These are phyloP conservation scores for Cryptops parisi DNA, from an alignment of 2,888 invertebrate species.

Conservation along the genomic window DNA sequence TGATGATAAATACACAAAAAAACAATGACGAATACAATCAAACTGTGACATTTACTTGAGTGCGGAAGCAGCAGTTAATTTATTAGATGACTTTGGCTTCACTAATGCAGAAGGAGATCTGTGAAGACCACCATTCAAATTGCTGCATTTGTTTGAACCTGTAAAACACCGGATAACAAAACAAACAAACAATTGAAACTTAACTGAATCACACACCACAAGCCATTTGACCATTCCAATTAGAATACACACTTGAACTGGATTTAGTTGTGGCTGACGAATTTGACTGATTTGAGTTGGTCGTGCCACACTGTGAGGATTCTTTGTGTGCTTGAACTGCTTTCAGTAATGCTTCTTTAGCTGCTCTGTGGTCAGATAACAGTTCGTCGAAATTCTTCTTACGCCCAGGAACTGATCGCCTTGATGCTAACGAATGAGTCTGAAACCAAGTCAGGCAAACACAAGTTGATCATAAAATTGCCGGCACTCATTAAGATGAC, in stretches of 20 bases:
- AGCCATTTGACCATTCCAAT: too few relatives aligned
- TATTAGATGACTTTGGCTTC: slow-evolving; percentile 9
- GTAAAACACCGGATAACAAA: too few relatives aligned
- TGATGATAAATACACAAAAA: neutral
- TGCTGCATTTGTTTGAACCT: too few relatives aligned
- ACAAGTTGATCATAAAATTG: too few relatives aligned
- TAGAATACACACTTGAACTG: too few relatives aligned
- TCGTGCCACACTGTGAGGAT: neutral
- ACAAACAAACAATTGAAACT: too few relatives aligned
- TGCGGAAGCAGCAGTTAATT: slow-evolving; percentile 4
- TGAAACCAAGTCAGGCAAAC: slow-evolving; percentile 18
- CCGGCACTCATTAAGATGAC: too few relatives aligned
- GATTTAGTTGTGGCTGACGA: too few relatives aligned
- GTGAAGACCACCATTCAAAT: neutral
- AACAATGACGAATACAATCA: neutral
- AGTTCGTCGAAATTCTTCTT: slow-evolving; percentile 58
- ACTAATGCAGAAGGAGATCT: neutral
- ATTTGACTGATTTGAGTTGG: neutral
- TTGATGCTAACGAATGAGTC: slow-evolving; percentile 47
- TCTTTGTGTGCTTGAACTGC: slow-evolving; percentile 15
- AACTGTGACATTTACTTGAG: slow-evolving; percentile 6
- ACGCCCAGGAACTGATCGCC: slow-evolving; percentile 54
- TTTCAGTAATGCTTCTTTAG: slow-evolving; percentile 37
- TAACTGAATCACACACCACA: too few relatives aligned
- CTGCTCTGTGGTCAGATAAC: slow-evolving; percentile 54